phyloP scores from a whole-genome alignment of 2,797 vertebrate species.

The Argyrosomus regius region DNA sequence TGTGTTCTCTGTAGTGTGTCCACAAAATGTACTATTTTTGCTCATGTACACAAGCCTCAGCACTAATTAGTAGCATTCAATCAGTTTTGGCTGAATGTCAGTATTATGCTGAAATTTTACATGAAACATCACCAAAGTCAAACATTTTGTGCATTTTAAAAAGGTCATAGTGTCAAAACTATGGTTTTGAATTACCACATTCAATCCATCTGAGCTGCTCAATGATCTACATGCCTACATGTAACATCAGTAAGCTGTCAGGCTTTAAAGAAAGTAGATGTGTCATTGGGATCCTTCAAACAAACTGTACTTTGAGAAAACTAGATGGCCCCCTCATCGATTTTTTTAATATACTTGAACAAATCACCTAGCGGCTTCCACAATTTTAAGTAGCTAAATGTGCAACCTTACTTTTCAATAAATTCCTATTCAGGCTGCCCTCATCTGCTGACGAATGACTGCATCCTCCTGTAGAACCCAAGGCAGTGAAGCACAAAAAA shows the following conservation, averaged over 20 bases:
- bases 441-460: constrained; percentile 45
- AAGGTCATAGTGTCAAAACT: not conserved
- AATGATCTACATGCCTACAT: not conserved
- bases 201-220: not conserved
- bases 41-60: not conserved
- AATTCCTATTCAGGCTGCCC: constrained; percentile 19
- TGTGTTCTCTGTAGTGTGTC: not conserved
- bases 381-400: constrained; percentile 21
- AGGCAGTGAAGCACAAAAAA: constrained; percentile 50
- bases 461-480: constrained; percentile 41
- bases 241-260: not conserved
- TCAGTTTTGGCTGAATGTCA: not conserved
- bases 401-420: constrained; percentile 23
- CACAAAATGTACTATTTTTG: not conserved
- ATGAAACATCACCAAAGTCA: not conserved
- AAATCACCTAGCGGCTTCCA: constrained; percentile 23
- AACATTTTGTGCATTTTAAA: not conserved
- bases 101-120: not conserved
- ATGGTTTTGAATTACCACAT: not conserved
- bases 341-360: constrained; percentile 2
- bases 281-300: constrained; percentile 9
- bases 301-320: not conserved
- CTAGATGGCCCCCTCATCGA: not conserved
- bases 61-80: not conserved
- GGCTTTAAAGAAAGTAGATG: constrained; percentile 1